Base-by-base conservation (phyloP, 2,113 vertebrate genomes). In the Phycodurus eques region DNA sequence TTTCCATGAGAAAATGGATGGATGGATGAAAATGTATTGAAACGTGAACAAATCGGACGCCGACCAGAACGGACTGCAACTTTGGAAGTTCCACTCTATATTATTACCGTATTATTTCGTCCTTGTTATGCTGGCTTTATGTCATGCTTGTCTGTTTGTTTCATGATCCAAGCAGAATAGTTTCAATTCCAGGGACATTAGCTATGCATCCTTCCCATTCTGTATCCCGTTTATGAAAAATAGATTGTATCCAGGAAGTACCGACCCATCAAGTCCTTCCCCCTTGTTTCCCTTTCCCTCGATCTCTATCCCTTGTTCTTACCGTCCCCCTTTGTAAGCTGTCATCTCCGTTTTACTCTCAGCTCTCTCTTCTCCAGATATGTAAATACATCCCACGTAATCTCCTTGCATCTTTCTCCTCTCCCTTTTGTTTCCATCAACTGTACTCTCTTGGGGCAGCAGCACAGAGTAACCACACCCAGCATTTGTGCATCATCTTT, bases 221-320 rank as follows among this genome's bases (percentile, higher is more conserved):
- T 77, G 59, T 81, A 82, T 83, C 56, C 61, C 63, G 20, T 4
- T 43, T 66, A 77, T 93, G 83, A 94, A 94, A 96, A 91, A 95
- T 94, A 93, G 75, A 95, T 74, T 67, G 33, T 76, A 77, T 92
- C 82, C 74, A 62, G 89, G 88, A 94, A 94, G 90, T 87, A 83
- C 82, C 56, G 87, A 76, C 67, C 80, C 72, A 73, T 76, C 71
- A 83, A 65, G 75, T 71, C 1, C 68, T 76, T 57, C 67, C 49
- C 9, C n/a, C 39, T 68, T 59, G 35, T 22, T 22, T 62, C n/a
- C 15, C 43, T 43, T 51, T 67, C n/a, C 19, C 19, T 53, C 56
- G 62, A 67, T 67, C 67, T 27, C 2, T 66, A 22, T 72, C 68
- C 64, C 0, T 53, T 10, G 1, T 10, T 71, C 66, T 51, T 59